Percentiles rank a stretch among this genome's conserved stretches.
Evolutionary conservation across 2,797 vertebrate genomes (phyloP).

Genomic region (Dallia pectoralis): DNA sequence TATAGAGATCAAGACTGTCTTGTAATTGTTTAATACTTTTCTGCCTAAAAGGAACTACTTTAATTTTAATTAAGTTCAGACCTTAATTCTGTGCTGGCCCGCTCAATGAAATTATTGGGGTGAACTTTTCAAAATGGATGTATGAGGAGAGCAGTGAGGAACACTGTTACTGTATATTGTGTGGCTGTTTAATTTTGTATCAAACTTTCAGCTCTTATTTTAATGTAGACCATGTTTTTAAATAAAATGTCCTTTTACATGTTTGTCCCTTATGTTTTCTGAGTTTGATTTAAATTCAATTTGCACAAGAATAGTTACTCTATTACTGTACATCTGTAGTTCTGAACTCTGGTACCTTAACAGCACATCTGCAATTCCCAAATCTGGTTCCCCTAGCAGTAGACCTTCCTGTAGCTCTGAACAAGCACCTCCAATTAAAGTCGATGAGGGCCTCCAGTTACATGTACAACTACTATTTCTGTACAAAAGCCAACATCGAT

Average conservation of each 20-base stretch:
- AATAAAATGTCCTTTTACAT: slow-evolving; percentile 62
- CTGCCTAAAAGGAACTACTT: slow-evolving; percentile 14
- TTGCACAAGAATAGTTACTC: background rate
- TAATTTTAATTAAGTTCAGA: background rate
- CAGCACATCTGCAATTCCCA: too few relatives aligned
- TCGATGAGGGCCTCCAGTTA: too few relatives aligned
- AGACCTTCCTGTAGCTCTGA: too few relatives aligned
- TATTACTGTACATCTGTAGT: background rate
- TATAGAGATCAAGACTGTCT: slow-evolving; percentile 44
- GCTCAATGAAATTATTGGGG: background rate
- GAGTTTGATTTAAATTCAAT: background rate
- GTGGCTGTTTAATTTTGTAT: slow-evolving; percentile 41
- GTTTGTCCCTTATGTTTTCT: background rate
- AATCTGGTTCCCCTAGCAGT: too few relatives aligned
- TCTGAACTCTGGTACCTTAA: too few relatives aligned
- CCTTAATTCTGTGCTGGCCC: slow-evolving; percentile 1
- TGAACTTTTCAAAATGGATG: background rate
- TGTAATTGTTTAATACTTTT: background rate
- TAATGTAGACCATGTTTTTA: slow-evolving; percentile 59
- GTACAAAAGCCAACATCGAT: background rate
- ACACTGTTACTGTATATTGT: slow-evolving; percentile 35
- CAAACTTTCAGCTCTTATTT: slow-evolving; percentile 40
- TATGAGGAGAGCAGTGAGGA: slow-evolving; percentile 3
- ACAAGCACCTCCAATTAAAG: too few relatives aligned
- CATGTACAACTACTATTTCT: too few relatives aligned